phyloP scores from a whole-genome alignment of 2,797 vertebrate genomes.

The Sandelia bainsii region DNA sequence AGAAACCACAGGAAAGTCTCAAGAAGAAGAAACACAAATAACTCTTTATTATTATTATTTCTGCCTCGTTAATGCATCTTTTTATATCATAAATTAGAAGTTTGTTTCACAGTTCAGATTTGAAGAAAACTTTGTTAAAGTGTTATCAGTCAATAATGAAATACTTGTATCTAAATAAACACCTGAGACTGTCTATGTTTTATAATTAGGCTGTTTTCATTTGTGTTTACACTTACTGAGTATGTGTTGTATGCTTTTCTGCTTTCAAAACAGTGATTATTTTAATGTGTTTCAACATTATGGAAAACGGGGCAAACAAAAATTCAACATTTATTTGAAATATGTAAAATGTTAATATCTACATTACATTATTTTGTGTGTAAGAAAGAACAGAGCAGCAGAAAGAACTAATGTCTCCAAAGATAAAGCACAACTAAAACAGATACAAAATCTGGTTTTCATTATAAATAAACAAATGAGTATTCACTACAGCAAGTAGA shows the following conservation, averaged over 20 bases:
- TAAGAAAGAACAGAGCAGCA: conserved; percentile 40
- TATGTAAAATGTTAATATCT: conserved; percentile 57
- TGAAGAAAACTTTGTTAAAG: conserved; percentile 48
- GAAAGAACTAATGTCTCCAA: conserved; percentile 33
- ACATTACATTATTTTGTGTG: conserved; percentile 52
- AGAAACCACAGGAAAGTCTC: conserved; percentile 89
- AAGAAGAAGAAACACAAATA: conserved; percentile 90
- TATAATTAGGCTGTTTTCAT: conserved; percentile 9
- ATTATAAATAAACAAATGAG: conserved; percentile 39
- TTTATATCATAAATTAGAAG: conserved; percentile 46
- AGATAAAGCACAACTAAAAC: conserved; percentile 27
- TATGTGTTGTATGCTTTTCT: not conserved
- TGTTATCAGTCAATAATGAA: conserved; percentile 29
- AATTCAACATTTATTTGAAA: conserved; percentile 56
- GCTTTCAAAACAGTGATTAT: not conserved
- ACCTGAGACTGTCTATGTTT: conserved; percentile 36
- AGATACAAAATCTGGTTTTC: conserved; percentile 27
- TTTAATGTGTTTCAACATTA: conserved; percentile 17
- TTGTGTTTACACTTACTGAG: not conserved
- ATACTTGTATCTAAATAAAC: conserved; percentile 48
- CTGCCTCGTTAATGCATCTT: conserved; percentile 26
- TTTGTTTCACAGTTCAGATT: conserved; percentile 23
- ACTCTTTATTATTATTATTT: no score
- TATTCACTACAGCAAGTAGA: conserved; percentile 26
- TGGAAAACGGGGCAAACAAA: not conserved